Evolutionary conservation across 2,888 invertebrate genomes (phyloP), one percentile per base, ranked within the genome.

Genomic region (Stomorhina lunata): DNA sequence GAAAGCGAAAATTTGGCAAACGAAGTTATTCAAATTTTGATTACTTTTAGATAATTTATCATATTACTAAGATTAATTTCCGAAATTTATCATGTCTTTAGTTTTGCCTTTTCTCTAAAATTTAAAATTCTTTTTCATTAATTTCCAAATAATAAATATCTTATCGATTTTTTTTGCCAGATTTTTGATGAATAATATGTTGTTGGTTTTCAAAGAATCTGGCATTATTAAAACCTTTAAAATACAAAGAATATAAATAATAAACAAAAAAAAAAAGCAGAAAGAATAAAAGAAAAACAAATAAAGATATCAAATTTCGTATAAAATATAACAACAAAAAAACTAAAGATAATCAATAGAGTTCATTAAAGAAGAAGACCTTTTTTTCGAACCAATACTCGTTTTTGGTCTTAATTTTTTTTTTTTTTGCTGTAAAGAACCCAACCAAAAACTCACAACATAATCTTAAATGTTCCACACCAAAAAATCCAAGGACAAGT

Each of bases 381-480:
- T 72, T 80, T 80, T 66, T 43, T 72, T 79, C 72, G 57, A 72
- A 65, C 77, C 66, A 66, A 76, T 66, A 76, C 20, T 50, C 3
- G 27, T 43, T 68, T 73, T n/a, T n/a, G n/a, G n/a, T n/a, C n/a
- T n/a, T n/a, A n/a, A n/a, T n/a, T n/a, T n/a, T n/a, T 72, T 55
- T 43, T 27, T 15, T 65, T 48, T 25, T 1, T 22, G 12, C 4
- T 40, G 61, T 7, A 20, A 50, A 45, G 20, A 45, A 50, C 9
- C 17, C 45, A 45, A 43, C 27, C 25, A 48, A 61, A n/a, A 29
- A 40, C 7, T 50, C 37, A 37, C 27, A 40, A 63, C 69, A 71
- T 61, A 71, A 79, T 71, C 79, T 76, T 66, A 81, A 80, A 73
- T 80, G 77, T 83, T 83, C 80, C 83, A 83, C 83, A 80, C 80